These are phyloP conservation scores for Eulemur rubriventer DNA, from an alignment of 2,797 vertebrate species.

Conservation along the genomic window DNA sequence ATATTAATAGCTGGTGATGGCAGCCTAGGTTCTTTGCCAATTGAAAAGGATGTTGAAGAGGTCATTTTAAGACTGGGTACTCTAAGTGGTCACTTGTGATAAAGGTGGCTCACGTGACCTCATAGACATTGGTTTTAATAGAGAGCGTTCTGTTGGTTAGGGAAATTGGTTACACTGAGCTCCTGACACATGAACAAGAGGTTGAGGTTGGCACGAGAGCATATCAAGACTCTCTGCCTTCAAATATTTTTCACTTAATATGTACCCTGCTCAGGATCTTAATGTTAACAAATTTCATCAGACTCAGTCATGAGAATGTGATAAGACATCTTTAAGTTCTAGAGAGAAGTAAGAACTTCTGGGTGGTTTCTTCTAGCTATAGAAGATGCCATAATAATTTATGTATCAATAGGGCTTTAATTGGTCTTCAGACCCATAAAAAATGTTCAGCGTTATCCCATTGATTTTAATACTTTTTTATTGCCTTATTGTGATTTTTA, in stretches of 20 bases:
- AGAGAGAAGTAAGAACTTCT: neutral
- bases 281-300: neutral
- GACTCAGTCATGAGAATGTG: neutral
- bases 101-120: neutral
- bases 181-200: neutral
- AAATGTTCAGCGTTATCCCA: neutral
- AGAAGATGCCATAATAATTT: neutral
- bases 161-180: neutral
- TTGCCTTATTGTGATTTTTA: neutral
- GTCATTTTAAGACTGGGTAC: neutral
- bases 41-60: neutral
- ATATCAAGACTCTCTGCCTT: neutral
- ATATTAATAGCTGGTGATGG: neutral
- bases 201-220: neutral
- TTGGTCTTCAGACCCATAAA: neutral
- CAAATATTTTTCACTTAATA: neutral
- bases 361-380: neutral
- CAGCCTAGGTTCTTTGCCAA: neutral
- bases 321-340: neutral
- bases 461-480: constrained; percentile 6
- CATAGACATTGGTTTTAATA: neutral
- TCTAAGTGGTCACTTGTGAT: neutral
- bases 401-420: neutral
- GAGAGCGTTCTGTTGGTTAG: constrained; percentile 7
- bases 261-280: neutral